Conservation (phyloP, 2,113 vertebrate species). For the Tragelaphus strepsiceros region DNA sequence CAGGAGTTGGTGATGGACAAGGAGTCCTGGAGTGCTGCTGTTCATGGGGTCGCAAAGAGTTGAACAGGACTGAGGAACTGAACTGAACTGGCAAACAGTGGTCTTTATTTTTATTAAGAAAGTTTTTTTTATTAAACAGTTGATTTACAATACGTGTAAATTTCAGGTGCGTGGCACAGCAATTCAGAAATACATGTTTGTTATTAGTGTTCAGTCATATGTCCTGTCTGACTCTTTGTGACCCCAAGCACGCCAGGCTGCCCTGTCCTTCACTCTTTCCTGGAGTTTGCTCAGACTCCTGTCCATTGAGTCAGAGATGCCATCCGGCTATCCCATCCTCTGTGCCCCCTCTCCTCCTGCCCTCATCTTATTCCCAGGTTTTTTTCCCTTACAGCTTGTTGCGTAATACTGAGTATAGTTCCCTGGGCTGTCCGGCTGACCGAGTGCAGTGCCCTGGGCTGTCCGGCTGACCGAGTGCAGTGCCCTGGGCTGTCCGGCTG, state of each 20-base stretch:
- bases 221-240: too few species aligned
- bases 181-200: neutral
- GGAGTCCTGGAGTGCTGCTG: neutral
- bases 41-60: neutral
- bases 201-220: too few species aligned
- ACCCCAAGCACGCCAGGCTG: too few species aligned
- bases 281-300: neutral
- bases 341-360: too few species aligned
- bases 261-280: neutral
- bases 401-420: accelerated
- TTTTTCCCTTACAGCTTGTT: neutral
- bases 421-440: too few species aligned
- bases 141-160: neutral
- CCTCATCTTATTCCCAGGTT: accelerated
- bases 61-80: neutral
- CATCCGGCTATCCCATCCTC: neutral
- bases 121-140: too few species aligned
- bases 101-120: too few species aligned
- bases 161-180: neutral
- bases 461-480: too few species aligned
- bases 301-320: neutral
- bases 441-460: too few species aligned
- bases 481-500: too few species aligned
- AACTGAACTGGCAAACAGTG: neutral
- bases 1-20: neutral